phyloP scores from a whole-genome alignment of 2,888 invertebrate genomes.

The Ectemnius cavifrons region DNA sequence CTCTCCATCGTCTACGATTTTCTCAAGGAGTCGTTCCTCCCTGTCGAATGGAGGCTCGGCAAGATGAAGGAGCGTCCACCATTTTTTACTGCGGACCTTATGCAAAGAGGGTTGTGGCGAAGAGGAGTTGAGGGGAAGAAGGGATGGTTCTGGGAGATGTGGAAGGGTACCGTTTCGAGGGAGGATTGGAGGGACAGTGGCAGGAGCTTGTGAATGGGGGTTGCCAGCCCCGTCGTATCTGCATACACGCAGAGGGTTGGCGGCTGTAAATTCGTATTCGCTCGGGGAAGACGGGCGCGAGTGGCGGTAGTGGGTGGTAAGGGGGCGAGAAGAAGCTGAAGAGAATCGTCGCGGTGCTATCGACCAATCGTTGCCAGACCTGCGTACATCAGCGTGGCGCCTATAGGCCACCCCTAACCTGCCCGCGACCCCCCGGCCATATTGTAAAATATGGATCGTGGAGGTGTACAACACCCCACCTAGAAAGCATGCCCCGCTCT shows the following conservation, averaged over 20 bases:
- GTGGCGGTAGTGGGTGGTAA: slow-evolving; percentile 24
- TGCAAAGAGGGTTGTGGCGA: not conserved
- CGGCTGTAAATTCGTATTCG: slow-evolving; percentile 50
- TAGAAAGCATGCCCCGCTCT: slow-evolving; percentile 52
- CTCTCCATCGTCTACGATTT: not conserved
- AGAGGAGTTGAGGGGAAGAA: not conserved
- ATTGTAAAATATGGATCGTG: slow-evolving; percentile 78
- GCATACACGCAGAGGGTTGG: slow-evolving; percentile 55
- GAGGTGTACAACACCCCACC: slow-evolving; percentile 73
- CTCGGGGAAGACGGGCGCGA: slow-evolving; percentile 24
- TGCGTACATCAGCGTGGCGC: slow-evolving; percentile 76
- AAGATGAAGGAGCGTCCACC: slow-evolving; percentile 28
- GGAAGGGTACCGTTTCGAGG: not conserved
- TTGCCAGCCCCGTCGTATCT: slow-evolving; percentile 49
- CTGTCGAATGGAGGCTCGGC: not conserved
- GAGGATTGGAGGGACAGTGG: not conserved
- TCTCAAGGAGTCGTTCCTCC: no score
- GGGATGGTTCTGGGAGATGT: not conserved
- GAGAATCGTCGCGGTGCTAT: slow-evolving; percentile 72
- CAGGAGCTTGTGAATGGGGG: not conserved
- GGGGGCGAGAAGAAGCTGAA: slow-evolving; percentile 53
- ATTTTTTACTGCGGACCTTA: slow-evolving; percentile 35
- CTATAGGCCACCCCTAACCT: slow-evolving; percentile 74
- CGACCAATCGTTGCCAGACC: slow-evolving; percentile 77
- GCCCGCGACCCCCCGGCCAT: slow-evolving; percentile 72